Evolutionary conservation across 2,888 invertebrate genomes (phyloP), one percentile per base, ranked within the genome.

Genomic region (Platynereis dumerilii): DNA sequence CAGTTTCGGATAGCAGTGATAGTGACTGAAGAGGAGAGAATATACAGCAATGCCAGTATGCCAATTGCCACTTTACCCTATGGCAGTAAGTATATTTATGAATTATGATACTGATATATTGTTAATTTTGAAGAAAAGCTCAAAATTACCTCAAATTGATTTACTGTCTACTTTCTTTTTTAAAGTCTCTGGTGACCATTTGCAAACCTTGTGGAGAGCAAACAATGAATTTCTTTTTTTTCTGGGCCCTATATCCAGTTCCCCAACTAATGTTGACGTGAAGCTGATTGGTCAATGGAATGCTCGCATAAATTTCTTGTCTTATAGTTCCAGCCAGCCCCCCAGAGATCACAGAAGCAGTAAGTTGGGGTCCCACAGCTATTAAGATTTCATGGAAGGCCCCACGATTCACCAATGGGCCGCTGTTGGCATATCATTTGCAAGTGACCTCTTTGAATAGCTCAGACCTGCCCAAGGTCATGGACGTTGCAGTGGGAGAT

Each of bases 331-430:
- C 91, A 27, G 92, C 94, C 5, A 86, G 88, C 68, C 89, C 92
- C 70, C 88, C 92, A 72, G 88, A 90, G 72, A 90, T 91, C 24
- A 89, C 72, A 1, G 77, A 91, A 64, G 89, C 93, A 2, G 89
- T 79, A 2, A 76, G 81, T 2, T 77, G 34, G 34, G 93, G 94
- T 84, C 88, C 91, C 59, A 89, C 90, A 74, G 89, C 93, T 74
- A 90, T 95, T 69, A 92, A 92, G 70, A 89, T 96, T 67, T 91
- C 91, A 75, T 96, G 95, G 95, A 90, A 90, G 82, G 91, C 92
- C 20, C 94, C 95, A 20, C 88, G 89, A 61, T 93, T 92, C 80
- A 91, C 91, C 60, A 94, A 94, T 84, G 95, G 93, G 71, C 93
- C 93, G 48, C 88, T 96, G 75, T 89, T 92, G 68, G 92, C 93